Base-by-base conservation (phyloP, 2,113 vertebrate genomes). In the Clarias batrachus region DNA sequence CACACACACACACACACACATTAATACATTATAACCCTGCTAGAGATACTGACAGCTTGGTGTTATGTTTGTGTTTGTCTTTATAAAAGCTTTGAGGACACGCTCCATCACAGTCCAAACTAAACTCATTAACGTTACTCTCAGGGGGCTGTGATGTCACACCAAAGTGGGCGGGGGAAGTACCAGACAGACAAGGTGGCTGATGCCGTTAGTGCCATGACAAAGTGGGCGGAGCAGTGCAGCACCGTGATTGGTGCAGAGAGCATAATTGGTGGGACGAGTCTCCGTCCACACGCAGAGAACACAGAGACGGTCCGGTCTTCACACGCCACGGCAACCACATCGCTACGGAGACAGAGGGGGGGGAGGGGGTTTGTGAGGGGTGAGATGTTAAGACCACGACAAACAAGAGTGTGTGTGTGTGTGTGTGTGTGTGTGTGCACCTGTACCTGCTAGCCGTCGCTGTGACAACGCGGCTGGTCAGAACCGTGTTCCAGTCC, bases 141-240 rank as follows among this genome's bases (percentile, higher is more conserved):
- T 73, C 66, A 52, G 25, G 27, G 41, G 27, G 41, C 63, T 63
- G 25, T 62, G 70, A 59, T 48, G 59, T 56, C 52, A 60, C 13
- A 19, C 19, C 41, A 30, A 23, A 33, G 79, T 60, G 59, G 52
- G 27, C 14, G 16, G 60, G 3, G 59, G 66, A 65, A 41, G 16
- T 86, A 99, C 97, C 98, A 99, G 89, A 99, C 97, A 11, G 96
- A 99, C 5, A 99, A 94, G 0, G 95, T 95, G 52, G 97, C 98
- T 19, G 95, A 95, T 16, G 97, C 95, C 0, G 95, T 99, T 90
- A 99, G 96, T 1, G 95, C 97, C 98, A 99, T 99, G 91, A 98
- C 93, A 54, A 96, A 99, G 91, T 94, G 95, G 52, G 96, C 96
- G 0, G 97, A 96, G 93, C 98, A 99, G 37, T 99, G 97, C 66